Evolutionary conservation across 2,888 invertebrate genomes (phyloP), one percentile per base, ranked within the genome.

Genomic region (Nymphalis polychloros): DNA sequence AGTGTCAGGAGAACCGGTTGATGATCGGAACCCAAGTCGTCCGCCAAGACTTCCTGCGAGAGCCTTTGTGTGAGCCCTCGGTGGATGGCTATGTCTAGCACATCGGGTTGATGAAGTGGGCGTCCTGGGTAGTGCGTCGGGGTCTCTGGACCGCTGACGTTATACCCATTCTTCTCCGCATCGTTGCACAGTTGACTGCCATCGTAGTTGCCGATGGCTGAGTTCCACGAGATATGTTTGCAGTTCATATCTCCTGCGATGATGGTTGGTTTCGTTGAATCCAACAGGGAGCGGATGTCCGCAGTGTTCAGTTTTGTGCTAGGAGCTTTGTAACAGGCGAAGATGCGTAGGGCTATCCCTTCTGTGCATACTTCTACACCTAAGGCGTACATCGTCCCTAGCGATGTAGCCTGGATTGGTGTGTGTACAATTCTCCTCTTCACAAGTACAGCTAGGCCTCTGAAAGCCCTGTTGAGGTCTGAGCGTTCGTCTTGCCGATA

Each of bases 181-280:
- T 68, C 69, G 3, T 53, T 20, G 27, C 64, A 49, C 1, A 75
- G 70, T 10, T 31, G 35, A 13, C 53, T 49, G 17, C 69, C 71
- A 0, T 35, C 46, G n/a, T 20, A 6, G 64, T 49, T 52, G 27
- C 8, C 61, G 13, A 5, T 8, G 20, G 16, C 3, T 23, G 69
- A 67, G 19, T 69, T 70, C 73, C 72, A 73, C 1, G 48, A 70
- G 8, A 67, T 31, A 60, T 75, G 73, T 19, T 71, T 72, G 23
- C 64, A 52, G 60, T 69, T 72, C 27, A 65, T 63, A 17, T 72
- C 70, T 3, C 71, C 70, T 1, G 64, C 72, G 0, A 59, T 41
- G 1, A 70, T n/a, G 2, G 53, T 67, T 0, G 69, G 69, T 10
- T 1, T 17, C 6, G 64, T 13, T 10, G 52, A 5, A n/a, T 63